phyloP scores from a whole-genome alignment of 2,797 vertebrate genomes.

The Podarcis lilfordi region DNA sequence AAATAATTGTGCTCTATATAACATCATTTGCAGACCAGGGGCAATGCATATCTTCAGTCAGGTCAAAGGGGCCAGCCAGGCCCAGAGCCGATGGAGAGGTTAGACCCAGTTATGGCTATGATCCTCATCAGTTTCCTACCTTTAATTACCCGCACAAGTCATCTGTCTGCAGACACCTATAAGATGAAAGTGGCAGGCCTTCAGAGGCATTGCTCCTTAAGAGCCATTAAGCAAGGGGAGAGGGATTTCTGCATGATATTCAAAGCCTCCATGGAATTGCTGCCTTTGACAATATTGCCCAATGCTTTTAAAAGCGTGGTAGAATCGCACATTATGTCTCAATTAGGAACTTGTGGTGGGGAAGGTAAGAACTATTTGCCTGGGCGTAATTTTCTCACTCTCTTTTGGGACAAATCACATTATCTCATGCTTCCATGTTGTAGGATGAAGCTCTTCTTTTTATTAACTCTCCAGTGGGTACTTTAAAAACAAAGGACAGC shows the following conservation, averaged over 20 bases:
- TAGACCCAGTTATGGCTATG: not conserved
- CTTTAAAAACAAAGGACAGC: rapidly evolving
- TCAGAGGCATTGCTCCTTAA: slow-evolving; percentile 27
- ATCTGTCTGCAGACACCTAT: slow-evolving; percentile 24
- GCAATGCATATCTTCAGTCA: not conserved
- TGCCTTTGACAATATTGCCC: slow-evolving; percentile 27
- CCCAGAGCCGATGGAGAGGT: not conserved
- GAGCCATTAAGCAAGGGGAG: slow-evolving; percentile 10
- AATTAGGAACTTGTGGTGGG: not conserved
- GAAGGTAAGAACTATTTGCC: not conserved
- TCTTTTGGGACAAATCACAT: not conserved
- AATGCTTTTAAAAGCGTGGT: not conserved
- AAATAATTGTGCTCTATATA: not conserved
- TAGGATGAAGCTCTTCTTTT: not conserved
- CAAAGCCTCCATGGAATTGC: not conserved
- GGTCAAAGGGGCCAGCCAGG: not conserved
- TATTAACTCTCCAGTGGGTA: not conserved
- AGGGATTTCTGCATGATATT: not conserved
- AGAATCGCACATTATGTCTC: not conserved
- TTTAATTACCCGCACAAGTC: not conserved
- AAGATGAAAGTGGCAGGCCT: slow-evolving; percentile 5
- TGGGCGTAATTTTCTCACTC: no score
- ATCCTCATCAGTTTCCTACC: not conserved
- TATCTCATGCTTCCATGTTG: not conserved
- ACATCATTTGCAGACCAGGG: not conserved